Percentiles rank a stretch among this genome's conserved stretches.
Conservation (phyloP, 2,888 invertebrate species). For the Hesperia comma region DNA sequence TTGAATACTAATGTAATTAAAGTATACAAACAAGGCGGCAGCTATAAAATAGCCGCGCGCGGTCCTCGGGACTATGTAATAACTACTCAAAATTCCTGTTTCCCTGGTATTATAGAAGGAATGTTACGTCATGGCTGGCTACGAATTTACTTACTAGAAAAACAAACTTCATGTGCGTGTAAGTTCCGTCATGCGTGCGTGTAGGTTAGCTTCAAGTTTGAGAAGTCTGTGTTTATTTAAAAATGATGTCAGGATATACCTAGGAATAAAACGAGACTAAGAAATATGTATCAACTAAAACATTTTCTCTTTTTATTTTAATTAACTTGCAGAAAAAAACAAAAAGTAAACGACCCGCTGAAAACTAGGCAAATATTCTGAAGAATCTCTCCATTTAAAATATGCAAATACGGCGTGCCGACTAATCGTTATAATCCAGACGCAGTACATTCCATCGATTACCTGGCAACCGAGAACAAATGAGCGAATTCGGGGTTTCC, state of each 20-base stretch:
- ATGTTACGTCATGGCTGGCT: slow-evolving; percentile 60
- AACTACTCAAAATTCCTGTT: slow-evolving; percentile 49
- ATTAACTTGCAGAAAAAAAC: too few species aligned
- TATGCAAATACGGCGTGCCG: neutral
- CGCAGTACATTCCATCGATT: neutral
- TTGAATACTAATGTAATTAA: slow-evolving; percentile 66
- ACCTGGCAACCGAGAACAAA: slow-evolving; percentile 18
- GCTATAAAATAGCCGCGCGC: slow-evolving; percentile 34
- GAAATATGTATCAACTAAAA: too few species aligned
- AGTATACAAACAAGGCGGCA: slow-evolving; percentile 42
- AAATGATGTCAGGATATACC: too few species aligned
- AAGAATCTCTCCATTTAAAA: too few species aligned
- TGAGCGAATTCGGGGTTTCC: slow-evolving; percentile 37
- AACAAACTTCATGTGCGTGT: neutral
- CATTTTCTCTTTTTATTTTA: too few species aligned
- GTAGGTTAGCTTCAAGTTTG: too few species aligned
- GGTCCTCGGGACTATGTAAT: neutral
- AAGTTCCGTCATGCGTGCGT: too few species aligned
- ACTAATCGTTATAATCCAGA: slow-evolving; percentile 24
- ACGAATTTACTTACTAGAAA: neutral
- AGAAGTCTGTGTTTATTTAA: too few species aligned
- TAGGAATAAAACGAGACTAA: too few species aligned
- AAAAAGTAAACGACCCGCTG: too few species aligned
- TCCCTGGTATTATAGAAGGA: slow-evolving; percentile 59
- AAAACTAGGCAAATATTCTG: too few species aligned